Evolutionary conservation across 2,888 invertebrate species (phyloP).

Genomic region (Loripinus fragilis): DNA sequence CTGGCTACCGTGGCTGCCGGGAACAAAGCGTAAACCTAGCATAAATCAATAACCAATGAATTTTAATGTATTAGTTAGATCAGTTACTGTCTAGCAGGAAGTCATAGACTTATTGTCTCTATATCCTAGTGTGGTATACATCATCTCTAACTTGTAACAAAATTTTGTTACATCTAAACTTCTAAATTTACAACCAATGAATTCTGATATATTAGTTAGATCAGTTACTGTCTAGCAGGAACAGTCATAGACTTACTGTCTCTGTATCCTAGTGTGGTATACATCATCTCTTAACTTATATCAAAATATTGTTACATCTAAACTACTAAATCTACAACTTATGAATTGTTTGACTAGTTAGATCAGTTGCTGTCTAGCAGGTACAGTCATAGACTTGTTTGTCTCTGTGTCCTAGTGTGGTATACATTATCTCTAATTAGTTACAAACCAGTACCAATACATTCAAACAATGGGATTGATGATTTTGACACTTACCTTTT

Average conservation of each 20-base stretch:
- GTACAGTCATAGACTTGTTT: conserved; percentile 12
- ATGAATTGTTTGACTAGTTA: too few relatives aligned
- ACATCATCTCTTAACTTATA: not conserved
- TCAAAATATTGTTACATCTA: not conserved
- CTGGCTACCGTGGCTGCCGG: too few relatives aligned
- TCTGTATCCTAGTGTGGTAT: not conserved
- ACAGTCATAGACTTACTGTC: conserved; percentile 5
- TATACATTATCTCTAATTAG: conserved; percentile 38
- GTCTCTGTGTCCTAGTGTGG: conserved; percentile 35
- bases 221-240: conserved; percentile 44
- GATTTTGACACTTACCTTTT: conserved; percentile 78
- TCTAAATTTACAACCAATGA: too few relatives aligned
- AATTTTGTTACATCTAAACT: too few relatives aligned
- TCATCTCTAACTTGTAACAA: conserved; percentile 30
- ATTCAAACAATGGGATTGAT: not conserved
- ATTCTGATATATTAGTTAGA: too few relatives aligned
- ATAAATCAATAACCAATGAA: too few relatives aligned
- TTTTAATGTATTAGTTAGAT: conserved; percentile 17
- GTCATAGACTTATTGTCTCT: conserved; percentile 46
- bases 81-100: conserved; percentile 65
- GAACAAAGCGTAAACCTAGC: too few relatives aligned
- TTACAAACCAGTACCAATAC: not conserved
- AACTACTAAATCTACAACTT: not conserved
- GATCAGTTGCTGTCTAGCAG: conserved; percentile 39
- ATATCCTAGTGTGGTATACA: conserved; percentile 37